phyloP scores from a whole-genome alignment of 2,113 vertebrate genomes.

The Pseudopodoces humilis region DNA sequence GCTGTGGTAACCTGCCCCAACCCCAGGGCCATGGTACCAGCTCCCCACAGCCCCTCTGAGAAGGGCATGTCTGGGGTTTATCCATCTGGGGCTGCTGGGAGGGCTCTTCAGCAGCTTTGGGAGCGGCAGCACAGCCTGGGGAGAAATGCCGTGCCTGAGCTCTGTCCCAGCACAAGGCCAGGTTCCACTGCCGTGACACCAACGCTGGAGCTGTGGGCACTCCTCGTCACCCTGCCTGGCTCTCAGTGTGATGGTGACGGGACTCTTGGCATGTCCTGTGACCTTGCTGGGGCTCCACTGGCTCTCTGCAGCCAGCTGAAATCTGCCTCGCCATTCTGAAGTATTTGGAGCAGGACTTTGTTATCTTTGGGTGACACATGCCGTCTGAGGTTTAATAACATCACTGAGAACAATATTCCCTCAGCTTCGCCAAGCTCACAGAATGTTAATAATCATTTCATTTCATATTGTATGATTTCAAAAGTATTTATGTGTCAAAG shows the following conservation, averaged over 20 bases:
- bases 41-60: background rate
- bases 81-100: background rate
- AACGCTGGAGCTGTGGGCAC: background rate
- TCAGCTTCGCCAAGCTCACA: background rate
- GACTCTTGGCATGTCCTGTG: accelerated
- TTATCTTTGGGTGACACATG: background rate
- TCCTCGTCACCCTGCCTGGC: background rate
- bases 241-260: accelerated
- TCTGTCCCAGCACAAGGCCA: background rate
- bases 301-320: background rate
- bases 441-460: background rate
- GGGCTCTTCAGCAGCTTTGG: background rate
- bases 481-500: background rate
- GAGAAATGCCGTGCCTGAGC: background rate
- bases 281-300: accelerated
- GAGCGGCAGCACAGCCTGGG: background rate
- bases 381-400: background rate
- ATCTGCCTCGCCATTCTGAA: background rate
- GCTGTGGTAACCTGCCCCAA: accelerated
- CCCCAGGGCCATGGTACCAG: background rate
- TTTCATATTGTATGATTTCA: background rate
- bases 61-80: accelerated
- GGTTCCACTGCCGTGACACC: background rate
- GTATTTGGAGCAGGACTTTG: background rate
- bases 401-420: background rate